Percentiles rank a stretch among this genome's conserved stretches.
These are phyloP conservation scores for Oncorhynchus masou DNA, from an alignment of 2,113 vertebrate species.

Conservation along the genomic window DNA sequence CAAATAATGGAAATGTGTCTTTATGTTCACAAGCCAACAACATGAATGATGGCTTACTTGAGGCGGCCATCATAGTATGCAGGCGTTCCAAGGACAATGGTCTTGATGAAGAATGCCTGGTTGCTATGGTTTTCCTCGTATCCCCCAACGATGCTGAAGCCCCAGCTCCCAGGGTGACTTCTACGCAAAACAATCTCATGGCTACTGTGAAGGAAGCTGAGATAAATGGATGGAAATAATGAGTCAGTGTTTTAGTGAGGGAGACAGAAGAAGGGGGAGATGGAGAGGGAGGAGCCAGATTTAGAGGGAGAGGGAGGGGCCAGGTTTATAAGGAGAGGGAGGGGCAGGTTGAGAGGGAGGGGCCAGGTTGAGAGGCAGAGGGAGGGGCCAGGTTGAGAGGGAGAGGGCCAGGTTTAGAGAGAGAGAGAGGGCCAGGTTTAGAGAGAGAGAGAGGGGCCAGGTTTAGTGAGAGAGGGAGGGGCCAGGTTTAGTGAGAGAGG, in stretches of 20 bases:
- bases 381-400: too few relatives aligned
- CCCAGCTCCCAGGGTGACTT: constrained; percentile 94
- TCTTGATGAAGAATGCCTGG: constrained; percentile 99
- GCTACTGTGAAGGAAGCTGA: constrained; percentile 90
- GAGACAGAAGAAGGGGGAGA: neutral
- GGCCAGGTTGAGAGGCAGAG: neutral
- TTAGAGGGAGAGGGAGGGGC: neutral
- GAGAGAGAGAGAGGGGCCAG: neutral
- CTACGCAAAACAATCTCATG: constrained; percentile 93
- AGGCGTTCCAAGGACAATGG: constrained; percentile 95
- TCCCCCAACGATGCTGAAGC: constrained; percentile 96
- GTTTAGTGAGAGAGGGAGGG: too few relatives aligned
- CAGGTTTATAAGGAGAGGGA: neutral
- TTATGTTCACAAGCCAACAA: too few relatives aligned
- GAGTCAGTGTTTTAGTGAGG: neutral
- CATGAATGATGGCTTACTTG: constrained; percentile 80
- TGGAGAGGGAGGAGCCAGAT: neutral
- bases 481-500: neutral
- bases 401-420: too few relatives aligned
- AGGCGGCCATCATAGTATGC: constrained; percentile 96
- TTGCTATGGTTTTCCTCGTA: constrained; percentile 96
- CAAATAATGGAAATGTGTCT: too few relatives aligned
- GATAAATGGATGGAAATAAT: neutral
- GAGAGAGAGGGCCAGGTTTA: too few relatives aligned
- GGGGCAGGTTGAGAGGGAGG: neutral